Evolutionary conservation across 2,797 vertebrate genomes (phyloP), one percentile per base, ranked within the genome.

Genomic region (Glossophaga mutica): DNA sequence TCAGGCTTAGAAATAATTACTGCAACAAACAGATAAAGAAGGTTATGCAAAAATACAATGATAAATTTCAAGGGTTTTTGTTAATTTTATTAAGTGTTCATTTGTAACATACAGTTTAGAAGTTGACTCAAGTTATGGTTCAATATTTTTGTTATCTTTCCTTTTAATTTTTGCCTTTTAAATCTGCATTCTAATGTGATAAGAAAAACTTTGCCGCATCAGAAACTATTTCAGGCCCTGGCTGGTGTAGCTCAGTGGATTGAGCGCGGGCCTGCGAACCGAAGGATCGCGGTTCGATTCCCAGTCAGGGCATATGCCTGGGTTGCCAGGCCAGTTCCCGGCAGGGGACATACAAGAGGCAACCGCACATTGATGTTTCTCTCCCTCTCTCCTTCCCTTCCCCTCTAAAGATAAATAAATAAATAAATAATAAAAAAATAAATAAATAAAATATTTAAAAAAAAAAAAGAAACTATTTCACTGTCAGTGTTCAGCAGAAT

Each of bases 1-100:
- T 93, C 42, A 73, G 14, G 37, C 37, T 93, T 67, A 59, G 59
- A 96, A 71, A 83, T 85, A 86, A 83, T 94, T 83, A 59, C n/a
- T 87, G 26, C 55, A 71, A 10, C 77, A 67, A 91, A 55, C 44
- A 79, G 12, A 59, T 79, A 50, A 21, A 68, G 59, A 94, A 83
- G 9, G 7, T 46, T 55, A 48, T 65, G 0, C 10, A 32, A 4
- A 62, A 39, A 55, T 8, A 81, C 39, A 94, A 67, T 46, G 4
- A 29, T 32, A 44, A 57, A 77, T 77, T 87, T 79, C 48, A 87
- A 48, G 24, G 9, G 29, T 42, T 79, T 65, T 65, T 34, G 6
- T 59, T 77, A 37, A 81, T 78, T 70, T 22, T 44, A 5, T 37
- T 26, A 86, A 79, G 3, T 87, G 14, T 88, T 74, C 87, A 22